Evolutionary conservation across 2,113 vertebrate species (phyloP).

Genomic region (Thinocorus orbignyianus): DNA sequence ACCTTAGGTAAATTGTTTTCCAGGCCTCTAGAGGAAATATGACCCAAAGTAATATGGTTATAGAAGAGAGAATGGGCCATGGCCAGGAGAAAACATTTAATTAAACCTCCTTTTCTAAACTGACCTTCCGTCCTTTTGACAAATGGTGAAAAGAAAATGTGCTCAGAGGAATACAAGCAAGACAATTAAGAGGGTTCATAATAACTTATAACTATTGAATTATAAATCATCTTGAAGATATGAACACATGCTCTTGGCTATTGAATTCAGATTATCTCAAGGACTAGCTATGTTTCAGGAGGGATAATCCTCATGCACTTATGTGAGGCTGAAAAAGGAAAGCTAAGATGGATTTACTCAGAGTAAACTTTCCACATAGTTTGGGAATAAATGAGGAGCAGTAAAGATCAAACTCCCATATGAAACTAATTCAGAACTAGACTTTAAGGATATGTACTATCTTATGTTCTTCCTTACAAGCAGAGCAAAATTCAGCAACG

Average conservation of each 20-base stretch:
- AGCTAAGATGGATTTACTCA: neutral
- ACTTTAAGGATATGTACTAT: neutral
- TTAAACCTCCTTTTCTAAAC: slow-evolving; percentile 63
- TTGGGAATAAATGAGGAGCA: neutral
- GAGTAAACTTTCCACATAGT: neutral
- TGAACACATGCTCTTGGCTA: neutral
- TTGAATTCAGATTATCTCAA: neutral
- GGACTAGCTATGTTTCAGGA: neutral
- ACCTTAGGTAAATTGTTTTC: slow-evolving; percentile 63
- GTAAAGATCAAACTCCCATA: neutral
- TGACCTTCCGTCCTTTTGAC: slow-evolving; percentile 48
- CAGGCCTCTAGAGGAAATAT: slow-evolving; percentile 57
- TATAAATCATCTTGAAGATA: neutral
- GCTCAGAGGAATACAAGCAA: slow-evolving; percentile 42
- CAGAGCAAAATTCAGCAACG: neutral
- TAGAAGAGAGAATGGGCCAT: neutral
- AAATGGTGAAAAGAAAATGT: slow-evolving; percentile 52
- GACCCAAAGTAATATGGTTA: slow-evolving; percentile 34
- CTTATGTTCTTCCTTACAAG: neutral
- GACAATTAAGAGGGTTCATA: slow-evolving; percentile 39
- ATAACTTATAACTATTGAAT: neutral
- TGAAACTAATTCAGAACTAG: neutral
- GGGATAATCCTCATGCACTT: neutral
- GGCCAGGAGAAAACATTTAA: slow-evolving; percentile 56
- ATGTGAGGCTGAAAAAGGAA: neutral